A percentile compares a stretch with the other conserved stretches of the same genome.
These are phyloP conservation scores for Peribatodes rhomboidaria DNA, from an alignment of 2,888 invertebrate species.

Conservation along the genomic window DNA sequence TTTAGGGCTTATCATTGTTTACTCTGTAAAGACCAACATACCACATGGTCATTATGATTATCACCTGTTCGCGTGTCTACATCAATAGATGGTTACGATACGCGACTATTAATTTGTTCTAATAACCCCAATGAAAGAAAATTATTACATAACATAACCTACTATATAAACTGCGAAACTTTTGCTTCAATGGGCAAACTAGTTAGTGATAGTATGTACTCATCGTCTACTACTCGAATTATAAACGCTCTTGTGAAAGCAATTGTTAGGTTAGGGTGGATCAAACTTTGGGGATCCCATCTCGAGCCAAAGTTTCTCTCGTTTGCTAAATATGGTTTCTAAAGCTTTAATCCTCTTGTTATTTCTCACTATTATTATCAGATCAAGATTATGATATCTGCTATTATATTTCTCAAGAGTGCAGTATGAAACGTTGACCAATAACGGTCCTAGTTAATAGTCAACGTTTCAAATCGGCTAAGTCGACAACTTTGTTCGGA, in stretches of 20 bases:
- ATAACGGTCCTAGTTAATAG: too few species aligned
- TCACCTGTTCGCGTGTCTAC: slow-evolving; percentile 24
- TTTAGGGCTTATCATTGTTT: background rate
- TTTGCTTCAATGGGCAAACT: slow-evolving; percentile 22
- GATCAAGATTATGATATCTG: slow-evolving; percentile 1
- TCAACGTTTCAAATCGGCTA: too few species aligned
- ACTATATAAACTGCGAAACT: slow-evolving; percentile 7
- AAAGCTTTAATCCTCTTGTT: slow-evolving; percentile 22
- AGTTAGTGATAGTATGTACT: slow-evolving; percentile 18
- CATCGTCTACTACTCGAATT: slow-evolving; percentile 18
- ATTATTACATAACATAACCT: slow-evolving; percentile 17
- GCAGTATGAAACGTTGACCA: too few species aligned
- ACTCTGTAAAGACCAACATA: background rate
- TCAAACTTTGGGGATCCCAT: slow-evolving; percentile 38
- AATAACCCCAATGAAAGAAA: slow-evolving; percentile 2
- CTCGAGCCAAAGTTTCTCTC: slow-evolving; percentile 36
- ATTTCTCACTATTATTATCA: slow-evolving; percentile 15
- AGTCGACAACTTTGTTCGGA: too few species aligned
- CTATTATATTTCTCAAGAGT: background rate
- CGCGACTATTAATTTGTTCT: slow-evolving; percentile 4
- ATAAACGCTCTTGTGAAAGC: slow-evolving; percentile 36
- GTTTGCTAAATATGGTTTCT: slow-evolving; percentile 34
- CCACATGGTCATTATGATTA: slow-evolving; percentile 17
- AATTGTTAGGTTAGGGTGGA: slow-evolving; percentile 34
- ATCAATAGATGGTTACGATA: slow-evolving; percentile 17